A percentile compares a stretch with the other conserved stretches of the same genome.
phyloP scores from a whole-genome alignment of 2,113 vertebrate genomes.

The Pseudorasbora parva region DNA sequence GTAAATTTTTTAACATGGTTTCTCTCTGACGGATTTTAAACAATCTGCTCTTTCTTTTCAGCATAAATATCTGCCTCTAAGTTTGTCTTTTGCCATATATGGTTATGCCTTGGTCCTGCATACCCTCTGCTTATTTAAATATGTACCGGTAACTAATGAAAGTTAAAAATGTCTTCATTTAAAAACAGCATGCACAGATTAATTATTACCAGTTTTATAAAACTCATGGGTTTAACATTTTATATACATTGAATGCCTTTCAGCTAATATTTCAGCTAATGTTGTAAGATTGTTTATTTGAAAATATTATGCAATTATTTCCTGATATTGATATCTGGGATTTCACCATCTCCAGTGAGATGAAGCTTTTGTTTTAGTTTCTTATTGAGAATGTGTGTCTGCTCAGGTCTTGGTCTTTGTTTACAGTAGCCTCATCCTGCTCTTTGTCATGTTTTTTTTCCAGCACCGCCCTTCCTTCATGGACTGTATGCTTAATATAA shows the following conservation, averaged over 20 bases:
- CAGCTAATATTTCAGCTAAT: neutral
- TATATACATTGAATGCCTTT: no score
- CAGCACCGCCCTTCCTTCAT: neutral
- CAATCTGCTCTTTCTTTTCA: neutral
- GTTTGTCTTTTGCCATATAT: constrained; percentile 16
- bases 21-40: neutral
- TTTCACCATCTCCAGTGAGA: neutral
- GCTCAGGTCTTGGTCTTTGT: neutral
- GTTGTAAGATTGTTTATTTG: neutral
- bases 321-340: neutral
- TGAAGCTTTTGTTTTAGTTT: neutral
- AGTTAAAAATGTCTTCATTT: neutral
- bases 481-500: neutral
- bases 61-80: neutral
- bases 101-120: neutral
- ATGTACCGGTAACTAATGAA: neutral
- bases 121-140: neutral
- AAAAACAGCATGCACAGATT: neutral
- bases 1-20: neutral
- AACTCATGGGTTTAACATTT: neutral
- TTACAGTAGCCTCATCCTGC: neutral
- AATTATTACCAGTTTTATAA: neutral
- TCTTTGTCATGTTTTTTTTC: neutral
- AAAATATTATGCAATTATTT: neutral
- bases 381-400: neutral